Evolutionary conservation across 1,140 invertebrate genomes (phyloP).

Genomic region (Sminthurides bifidus): DNA sequence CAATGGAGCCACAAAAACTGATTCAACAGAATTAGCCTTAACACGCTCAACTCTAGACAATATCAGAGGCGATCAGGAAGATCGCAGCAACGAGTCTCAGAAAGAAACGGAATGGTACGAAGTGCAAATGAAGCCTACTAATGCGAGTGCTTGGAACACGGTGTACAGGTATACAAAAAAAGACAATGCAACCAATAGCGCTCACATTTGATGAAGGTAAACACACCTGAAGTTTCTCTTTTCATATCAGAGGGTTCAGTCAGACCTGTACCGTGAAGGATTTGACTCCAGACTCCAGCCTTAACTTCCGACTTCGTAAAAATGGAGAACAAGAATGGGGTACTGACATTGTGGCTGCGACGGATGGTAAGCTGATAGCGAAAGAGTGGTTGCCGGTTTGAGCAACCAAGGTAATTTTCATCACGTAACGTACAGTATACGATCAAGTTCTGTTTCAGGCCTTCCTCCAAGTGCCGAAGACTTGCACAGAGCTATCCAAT

Average conservation of each 20-base stretch:
- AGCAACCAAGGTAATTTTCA: too few relatives aligned
- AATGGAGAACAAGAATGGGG: conserved; percentile 18
- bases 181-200: too few relatives aligned
- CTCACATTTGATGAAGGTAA: background rate
- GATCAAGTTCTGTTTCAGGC: conserved; percentile 12
- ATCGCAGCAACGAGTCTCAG: background rate
- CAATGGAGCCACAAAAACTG: background rate
- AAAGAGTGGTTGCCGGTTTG: too few relatives aligned
- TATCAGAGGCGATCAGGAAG: too few relatives aligned
- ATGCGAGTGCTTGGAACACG: background rate
- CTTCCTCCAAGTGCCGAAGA: conserved; percentile 21
- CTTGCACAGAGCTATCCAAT: conserved; percentile 20
- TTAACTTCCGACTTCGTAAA: conserved; percentile 17
- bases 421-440: too few relatives aligned
- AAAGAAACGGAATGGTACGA: conserved; percentile 13
- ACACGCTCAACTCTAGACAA: too few relatives aligned
- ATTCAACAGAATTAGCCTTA: too few relatives aligned
- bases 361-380: conserved; percentile 24
- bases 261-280: conserved; percentile 9
- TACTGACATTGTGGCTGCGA: conserved; percentile 17
- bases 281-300: conserved; percentile 17
- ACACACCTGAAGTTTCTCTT: background rate
- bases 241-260: conserved; percentile 10
- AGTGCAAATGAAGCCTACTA: conserved; percentile 18
- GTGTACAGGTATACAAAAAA: conserved; percentile 22